Percentiles rank a stretch among this genome's conserved stretches.
Evolutionary conservation across 1,140 invertebrate genomes (phyloP).

Genomic region (Oncopeltus fasciatus): DNA sequence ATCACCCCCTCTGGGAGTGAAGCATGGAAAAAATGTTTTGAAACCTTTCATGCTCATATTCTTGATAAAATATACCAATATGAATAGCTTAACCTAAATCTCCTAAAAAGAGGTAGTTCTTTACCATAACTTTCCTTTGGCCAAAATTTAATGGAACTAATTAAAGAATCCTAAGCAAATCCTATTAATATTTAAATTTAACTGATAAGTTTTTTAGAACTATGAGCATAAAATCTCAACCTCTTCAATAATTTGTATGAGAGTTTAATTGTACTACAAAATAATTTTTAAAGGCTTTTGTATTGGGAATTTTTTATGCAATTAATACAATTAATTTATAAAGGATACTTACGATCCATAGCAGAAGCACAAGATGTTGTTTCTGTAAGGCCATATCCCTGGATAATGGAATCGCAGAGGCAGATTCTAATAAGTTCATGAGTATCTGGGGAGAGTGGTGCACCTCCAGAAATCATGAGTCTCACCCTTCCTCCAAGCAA

Average conservation of each 20-base stretch:
- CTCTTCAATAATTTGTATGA: background rate
- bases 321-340: conserved; percentile 1
- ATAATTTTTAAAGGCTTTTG: too few relatives aligned
- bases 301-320: background rate
- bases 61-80: too few relatives aligned
- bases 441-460: conserved; percentile 88
- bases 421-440: conserved; percentile 89
- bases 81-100: too few relatives aligned
- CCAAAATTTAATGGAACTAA: too few relatives aligned
- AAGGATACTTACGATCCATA: conserved; percentile 52
- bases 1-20: too few relatives aligned
- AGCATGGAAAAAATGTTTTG: too few relatives aligned
- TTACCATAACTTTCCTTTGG: too few relatives aligned
- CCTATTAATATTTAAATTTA: too few relatives aligned
- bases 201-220: background rate
- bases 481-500: conserved; percentile 77
- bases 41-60: too few relatives aligned
- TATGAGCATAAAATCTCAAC: background rate
- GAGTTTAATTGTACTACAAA: too few relatives aligned
- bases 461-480: conserved; percentile 80
- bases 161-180: too few relatives aligned
- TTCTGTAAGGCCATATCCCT: conserved; percentile 96
- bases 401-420: conserved; percentile 76
- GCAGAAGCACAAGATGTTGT: conserved; percentile 85
- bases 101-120: too few relatives aligned